Evolutionary conservation across 2,888 invertebrate genomes (phyloP).

Genomic region (Ornithoptera priamus): DNA sequence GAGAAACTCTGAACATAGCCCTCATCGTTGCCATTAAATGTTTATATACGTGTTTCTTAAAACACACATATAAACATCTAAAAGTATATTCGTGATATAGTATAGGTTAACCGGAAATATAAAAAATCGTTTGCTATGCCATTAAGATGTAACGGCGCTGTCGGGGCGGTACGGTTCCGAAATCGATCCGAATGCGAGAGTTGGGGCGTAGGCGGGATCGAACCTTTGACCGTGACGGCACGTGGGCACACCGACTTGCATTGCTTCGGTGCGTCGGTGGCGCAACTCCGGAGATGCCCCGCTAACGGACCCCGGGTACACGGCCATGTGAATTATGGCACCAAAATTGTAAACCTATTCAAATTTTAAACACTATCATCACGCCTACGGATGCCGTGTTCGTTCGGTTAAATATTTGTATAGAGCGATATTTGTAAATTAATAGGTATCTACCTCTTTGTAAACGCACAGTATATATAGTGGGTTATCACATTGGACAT

Average conservation of each 20-base stretch:
- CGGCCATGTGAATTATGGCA: constrained; percentile 16
- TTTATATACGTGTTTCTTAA: too few species aligned
- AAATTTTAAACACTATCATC: constrained; percentile 20
- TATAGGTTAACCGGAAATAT: constrained; percentile 19
- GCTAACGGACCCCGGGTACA: too few species aligned
- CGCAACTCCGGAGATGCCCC: constrained; percentile 17
- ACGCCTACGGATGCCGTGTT: constrained; percentile 13
- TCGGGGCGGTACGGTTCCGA: constrained; percentile 14
- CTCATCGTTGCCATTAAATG: too few species aligned
- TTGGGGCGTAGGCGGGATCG: constrained; percentile 31
- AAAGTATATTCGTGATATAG: background rate
- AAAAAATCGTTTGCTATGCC: constrained; percentile 18
- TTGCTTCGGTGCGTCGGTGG: constrained; percentile 23
- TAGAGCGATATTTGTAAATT: too few species aligned
- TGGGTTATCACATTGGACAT: too few species aligned
- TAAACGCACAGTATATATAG: too few species aligned
- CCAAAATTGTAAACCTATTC: constrained; percentile 15
- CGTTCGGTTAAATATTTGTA: background rate
- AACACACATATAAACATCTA: too few species aligned
- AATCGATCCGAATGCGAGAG: constrained; percentile 31
- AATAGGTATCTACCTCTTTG: too few species aligned
- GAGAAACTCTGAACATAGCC: too few species aligned
- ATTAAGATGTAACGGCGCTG: constrained; percentile 11
- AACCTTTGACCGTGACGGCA: constrained; percentile 42
- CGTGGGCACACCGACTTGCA: constrained; percentile 41